A percentile compares a stretch with the other conserved stretches of the same genome.
These are phyloP conservation scores for Syngnathus typhle DNA, from an alignment of 2,113 vertebrate genomes.

Conservation along the genomic window DNA sequence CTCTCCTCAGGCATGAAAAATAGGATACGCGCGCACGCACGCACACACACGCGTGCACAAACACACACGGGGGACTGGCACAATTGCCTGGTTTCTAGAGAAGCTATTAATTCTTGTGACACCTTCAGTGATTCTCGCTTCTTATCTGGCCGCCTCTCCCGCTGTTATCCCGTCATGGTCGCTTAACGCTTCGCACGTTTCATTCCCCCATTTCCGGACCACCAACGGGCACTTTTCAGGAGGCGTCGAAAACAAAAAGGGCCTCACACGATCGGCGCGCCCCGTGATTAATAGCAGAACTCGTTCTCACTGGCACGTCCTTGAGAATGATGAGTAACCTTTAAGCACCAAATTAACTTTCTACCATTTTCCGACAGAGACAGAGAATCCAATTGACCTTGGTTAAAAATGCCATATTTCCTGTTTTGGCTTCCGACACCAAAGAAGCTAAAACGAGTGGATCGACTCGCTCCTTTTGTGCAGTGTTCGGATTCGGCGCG, in stretches of 20 bases:
- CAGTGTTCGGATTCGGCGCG: conserved; percentile 20
- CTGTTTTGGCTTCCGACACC: background rate
- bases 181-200: background rate
- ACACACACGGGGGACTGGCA: background rate
- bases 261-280: background rate
- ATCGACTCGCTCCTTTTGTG: background rate
- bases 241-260: background rate
- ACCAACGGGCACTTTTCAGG: background rate
- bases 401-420: conserved; percentile 16
- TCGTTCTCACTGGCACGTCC: conserved; percentile 12
- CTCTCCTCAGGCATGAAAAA: background rate
- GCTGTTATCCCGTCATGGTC: background rate
- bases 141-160: background rate
- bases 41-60: background rate
- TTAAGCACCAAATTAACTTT: conserved; percentile 26
- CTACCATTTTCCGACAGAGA: background rate
- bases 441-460: background rate
- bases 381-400: conserved; percentile 23
- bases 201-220: background rate
- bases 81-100: background rate
- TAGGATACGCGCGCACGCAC: background rate
- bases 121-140: background rate
- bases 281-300: background rate
- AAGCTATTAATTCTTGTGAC: conserved; percentile 7
- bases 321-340: conserved; percentile 31